Base-by-base conservation (phyloP, 2,888 invertebrate species). In the Chymomyza amoena region DNA sequence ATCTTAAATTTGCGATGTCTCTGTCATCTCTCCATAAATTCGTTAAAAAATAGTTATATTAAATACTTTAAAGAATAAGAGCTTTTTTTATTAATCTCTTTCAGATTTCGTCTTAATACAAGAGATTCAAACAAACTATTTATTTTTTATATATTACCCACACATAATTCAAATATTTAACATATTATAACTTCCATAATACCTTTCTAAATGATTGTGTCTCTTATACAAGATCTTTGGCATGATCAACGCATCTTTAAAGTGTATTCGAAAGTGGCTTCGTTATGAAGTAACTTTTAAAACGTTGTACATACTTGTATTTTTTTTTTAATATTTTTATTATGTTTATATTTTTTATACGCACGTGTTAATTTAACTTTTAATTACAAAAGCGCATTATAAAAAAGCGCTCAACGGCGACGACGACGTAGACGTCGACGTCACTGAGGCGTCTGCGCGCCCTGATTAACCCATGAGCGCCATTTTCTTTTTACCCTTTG, bases 401-500 rank as follows among this genome's bases (percentile, higher is more conserved):
- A 69, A 78, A 73, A 32, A 50, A 56, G 67, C 65, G 59, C 62
- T 60, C 66, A 63, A 69, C 66, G 66, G 67, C 67, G 57, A 52
- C 64, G 61, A 68, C 66, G 68, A 64, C 67, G 57, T 45, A 62
- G 57, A 64, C 65, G 16, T 75, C 63, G 16, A 66, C 66, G 66
- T 66, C 60, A 50, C 65, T 67, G 71, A 68, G 18, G 83, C 85
- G 87, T 71, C 68, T 81, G 81, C 79, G 86, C 87, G 80, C 87
- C 83, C 73, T 79, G 88, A 78, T 84, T 84, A 84, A 86, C 84
- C 84, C 84, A 78, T 76, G 78, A 62, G 70, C 72, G 75, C 72
- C 78, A 75, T 61, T 45, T 62, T 50, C 20, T 18, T n/a, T 54
- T 54, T n/a, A 18, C 0, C 20, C 18, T 18, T 20, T 54, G 54